Base-by-base conservation (phyloP, 1,140 invertebrate species). In the Drosophila eugracilis region DNA sequence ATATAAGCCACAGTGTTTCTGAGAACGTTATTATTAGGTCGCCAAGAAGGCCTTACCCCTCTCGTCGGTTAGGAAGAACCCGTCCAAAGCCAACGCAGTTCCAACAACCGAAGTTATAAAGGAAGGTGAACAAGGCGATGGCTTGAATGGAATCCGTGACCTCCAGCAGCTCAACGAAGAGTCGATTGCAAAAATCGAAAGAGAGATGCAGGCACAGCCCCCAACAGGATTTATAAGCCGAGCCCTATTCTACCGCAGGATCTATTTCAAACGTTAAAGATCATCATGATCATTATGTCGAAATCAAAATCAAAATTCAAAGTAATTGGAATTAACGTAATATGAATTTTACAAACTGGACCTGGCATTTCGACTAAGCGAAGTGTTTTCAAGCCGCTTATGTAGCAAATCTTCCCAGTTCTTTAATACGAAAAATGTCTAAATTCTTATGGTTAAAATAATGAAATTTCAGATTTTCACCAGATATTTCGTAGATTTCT, bases 141-240 rank as follows among this genome's bases (percentile, higher is more conserved):
- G 34, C n/a, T 14, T 36, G n/a, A 36, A 36, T 36, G 34, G 34
- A 2, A 36, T 36, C 14, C 36, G 42, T 26, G 22, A 24, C 9
- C 1, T 24, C 2, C 12, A 44, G 41, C 41, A 14, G 42, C n/a
- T 6, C n/a, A n/a, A 45, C 22, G 22, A 10, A 5, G n/a, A n/a
- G n/a, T n/a, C 7, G n/a, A 24, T 44, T 14, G 12, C 41, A 4
- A 24, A 14, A 9, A 24, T 44, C 41, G 22, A 26, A 15, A 4
- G 12, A 1, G n/a, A 10, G 14, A 15, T 19, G 37, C 1, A 7
- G 10, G 12, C n/a, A 1, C 3, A 7, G 6, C 21, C 21, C 3
- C 21, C 21, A 45, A 45, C 22, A 14, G 42, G 42, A 4, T 45
- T 45, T 0, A 26, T 45, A 24, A 45, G 42, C 6, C 42, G 42